Base-by-base conservation (phyloP, 2,888 invertebrate species). In the Scaptomyza cyrtandrae region DNA sequence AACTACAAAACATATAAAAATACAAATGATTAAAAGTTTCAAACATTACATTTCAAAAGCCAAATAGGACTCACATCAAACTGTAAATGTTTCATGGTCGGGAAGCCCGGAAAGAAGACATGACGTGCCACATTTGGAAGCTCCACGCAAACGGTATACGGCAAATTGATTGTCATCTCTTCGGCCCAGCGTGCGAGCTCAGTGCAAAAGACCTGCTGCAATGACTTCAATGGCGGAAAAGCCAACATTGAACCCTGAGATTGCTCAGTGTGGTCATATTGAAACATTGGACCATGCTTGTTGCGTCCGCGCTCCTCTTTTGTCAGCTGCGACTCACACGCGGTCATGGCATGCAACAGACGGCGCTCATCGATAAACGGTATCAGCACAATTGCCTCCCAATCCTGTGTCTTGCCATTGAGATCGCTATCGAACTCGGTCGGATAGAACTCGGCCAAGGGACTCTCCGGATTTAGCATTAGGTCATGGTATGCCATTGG, bases 351-450 rank as follows among this genome's bases (percentile, higher is more conserved):
- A 46, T 94, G 93, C 24, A 97, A 90, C n/a, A 97, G 93, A 56
- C 94, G 93, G 31, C 93, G 91, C 95, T 98, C 97, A 80, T 98
- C 95, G 83, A 98, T 98, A 84, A 98, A 98, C 0, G 98, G 98
- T 89, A 98, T 97, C 1, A 98, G 93, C 1, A 98, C 97, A 0
- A 98, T 96, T 0, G 98, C 98, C 91, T 98, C 99, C 99, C 99
- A 99, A 76, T 98, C 98, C 88, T 98, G 97, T 83, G 94, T 94
- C 92, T 99, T 99, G 6, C 99, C 99, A 93, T 99, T 99, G 60
- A 99, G 93, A 93, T 99, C 99, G 0, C 97, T 98, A 86, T 96
- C 94, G 91, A 99, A 99, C 77, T 98, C 94, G 54, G 93, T 91
- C 0, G 99, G 99, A 92, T 98, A 99, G 92, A 97, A 99, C 79